Conservation (phyloP, 2,888 invertebrate species). For the Monoplex corrugatus region DNA sequence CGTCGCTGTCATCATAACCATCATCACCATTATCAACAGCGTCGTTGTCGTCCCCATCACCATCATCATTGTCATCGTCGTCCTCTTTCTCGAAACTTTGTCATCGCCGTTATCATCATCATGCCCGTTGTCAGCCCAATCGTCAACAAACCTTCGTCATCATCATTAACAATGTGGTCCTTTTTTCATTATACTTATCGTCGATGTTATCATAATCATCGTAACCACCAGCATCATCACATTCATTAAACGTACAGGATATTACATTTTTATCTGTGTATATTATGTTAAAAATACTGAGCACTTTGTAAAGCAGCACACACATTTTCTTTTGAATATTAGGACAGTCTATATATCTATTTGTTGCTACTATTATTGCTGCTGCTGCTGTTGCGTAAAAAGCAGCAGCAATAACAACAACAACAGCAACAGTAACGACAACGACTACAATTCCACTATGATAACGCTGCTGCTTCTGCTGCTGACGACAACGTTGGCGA, state of each 20-base stretch:
- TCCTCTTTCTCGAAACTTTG: constrained; percentile 84
- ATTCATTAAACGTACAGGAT: neutral
- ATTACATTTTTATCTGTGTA: too few relatives aligned
- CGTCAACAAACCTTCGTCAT: neutral
- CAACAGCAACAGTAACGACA: too few relatives aligned
- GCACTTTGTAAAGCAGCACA: too few relatives aligned
- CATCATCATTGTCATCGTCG: neutral
- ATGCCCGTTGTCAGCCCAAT: neutral
- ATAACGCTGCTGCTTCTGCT: too few relatives aligned
- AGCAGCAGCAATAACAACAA: too few relatives aligned
- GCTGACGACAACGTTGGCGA: too few relatives aligned
- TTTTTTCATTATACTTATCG: neutral
- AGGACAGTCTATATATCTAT: too few relatives aligned
- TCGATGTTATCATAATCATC: neutral
- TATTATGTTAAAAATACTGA: too few relatives aligned
- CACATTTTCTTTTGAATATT: too few relatives aligned
- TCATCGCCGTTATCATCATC: constrained; percentile 85
- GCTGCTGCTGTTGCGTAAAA: too few relatives aligned
- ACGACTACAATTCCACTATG: too few relatives aligned
- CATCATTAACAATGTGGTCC: neutral
- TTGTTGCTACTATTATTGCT: too few relatives aligned
- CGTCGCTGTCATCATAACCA: neutral
- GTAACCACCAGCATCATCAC: neutral
- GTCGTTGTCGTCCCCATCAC: neutral
- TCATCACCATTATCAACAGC: neutral